phyloP scores from a whole-genome alignment of 2,113 vertebrate genomes.

The Poeciliopsis turrubarensis region DNA sequence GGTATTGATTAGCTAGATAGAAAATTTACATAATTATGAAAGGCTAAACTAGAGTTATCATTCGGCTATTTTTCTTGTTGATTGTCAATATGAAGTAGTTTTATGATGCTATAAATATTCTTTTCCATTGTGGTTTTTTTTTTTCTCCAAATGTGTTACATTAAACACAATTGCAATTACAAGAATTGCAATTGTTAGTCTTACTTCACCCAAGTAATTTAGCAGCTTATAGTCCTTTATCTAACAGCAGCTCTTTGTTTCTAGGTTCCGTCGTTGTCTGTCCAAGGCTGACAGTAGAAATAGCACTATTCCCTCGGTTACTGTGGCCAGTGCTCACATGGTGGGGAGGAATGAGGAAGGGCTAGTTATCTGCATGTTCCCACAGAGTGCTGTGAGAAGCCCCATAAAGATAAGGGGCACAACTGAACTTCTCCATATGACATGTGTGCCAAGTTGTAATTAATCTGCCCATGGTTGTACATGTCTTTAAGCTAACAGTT shows the following conservation, averaged over 20 bases:
- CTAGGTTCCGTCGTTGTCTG: neutral
- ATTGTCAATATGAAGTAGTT: neutral
- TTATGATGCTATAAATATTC: neutral
- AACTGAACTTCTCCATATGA: conserved; percentile 46
- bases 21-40: conserved; percentile 32
- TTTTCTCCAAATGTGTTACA: neutral
- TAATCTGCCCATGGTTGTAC: conserved; percentile 14
- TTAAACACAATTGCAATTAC: neutral
- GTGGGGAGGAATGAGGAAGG: conserved; percentile 70
- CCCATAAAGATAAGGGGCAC: conserved; percentile 68
- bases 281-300: conserved; percentile 6
- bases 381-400: conserved; percentile 62
- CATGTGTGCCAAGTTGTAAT: conserved; percentile 28
- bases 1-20: conserved; percentile 38
- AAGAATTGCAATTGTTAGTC: neutral
- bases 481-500: conserved; percentile 1
- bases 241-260: neutral
- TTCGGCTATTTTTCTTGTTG: neutral
- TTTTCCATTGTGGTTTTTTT: neutral
- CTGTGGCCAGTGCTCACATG: neutral
- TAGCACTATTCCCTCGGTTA: conserved; percentile 7
- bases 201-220: neutral
- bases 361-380: conserved; percentile 67
- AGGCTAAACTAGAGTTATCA: neutral
- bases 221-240: neutral